These are phyloP conservation scores for Zapus hudsonius DNA, from an alignment of 2,113 vertebrate genomes.

Conservation along the genomic window DNA sequence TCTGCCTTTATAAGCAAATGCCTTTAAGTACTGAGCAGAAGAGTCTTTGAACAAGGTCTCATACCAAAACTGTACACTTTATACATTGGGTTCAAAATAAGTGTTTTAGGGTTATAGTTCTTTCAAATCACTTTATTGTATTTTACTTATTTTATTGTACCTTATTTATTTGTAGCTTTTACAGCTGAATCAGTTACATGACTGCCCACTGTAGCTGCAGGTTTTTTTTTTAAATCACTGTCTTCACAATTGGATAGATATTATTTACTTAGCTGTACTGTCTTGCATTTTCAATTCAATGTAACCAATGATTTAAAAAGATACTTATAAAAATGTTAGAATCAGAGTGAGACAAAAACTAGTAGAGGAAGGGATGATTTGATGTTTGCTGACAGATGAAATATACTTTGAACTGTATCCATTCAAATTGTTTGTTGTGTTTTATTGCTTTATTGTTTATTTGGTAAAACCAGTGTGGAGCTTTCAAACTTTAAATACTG, in stretches of 20 bases:
- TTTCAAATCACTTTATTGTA: background rate
- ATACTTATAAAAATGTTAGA: background rate
- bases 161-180: background rate
- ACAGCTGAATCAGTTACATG: slow-evolving; percentile 5
- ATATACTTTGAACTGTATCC: background rate
- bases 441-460: background rate
- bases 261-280: background rate
- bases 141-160: background rate
- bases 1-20: no score
- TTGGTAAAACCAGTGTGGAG: background rate
- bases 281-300: background rate
- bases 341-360: background rate
- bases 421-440: background rate
- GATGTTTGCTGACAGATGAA: background rate
- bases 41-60: background rate
- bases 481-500: background rate
- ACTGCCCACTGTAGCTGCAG: background rate
- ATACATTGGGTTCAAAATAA: background rate
- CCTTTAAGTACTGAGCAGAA: no score
- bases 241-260: slow-evolving; percentile 32
- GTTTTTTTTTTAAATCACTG: background rate
- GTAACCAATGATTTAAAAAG: background rate
- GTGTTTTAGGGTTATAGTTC: background rate
- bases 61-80: background rate
- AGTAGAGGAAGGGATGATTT: background rate